phyloP scores from a whole-genome alignment of 92 coral and sea anemone genomes.

The Pocillopora meandrina region DNA sequence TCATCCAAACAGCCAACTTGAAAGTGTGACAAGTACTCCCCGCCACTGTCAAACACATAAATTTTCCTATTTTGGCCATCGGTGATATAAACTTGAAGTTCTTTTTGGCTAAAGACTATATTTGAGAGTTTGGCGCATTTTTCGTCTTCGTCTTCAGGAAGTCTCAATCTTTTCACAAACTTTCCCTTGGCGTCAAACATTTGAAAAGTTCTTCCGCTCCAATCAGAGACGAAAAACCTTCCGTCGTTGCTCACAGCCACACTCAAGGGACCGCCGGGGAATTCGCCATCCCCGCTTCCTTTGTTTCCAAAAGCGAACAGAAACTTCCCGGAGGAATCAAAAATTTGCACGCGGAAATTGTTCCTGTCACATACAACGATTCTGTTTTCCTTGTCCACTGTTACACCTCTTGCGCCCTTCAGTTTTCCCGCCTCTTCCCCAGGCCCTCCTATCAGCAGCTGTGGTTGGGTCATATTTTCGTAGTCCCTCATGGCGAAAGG shows the following conservation, averaged over 20 bases:
- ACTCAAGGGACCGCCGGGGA: conserved; percentile 51
- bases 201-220: conserved; percentile 48
- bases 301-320: conserved; percentile 58
- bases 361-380: conserved; percentile 66
- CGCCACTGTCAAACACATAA: conserved; percentile 42
- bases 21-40: conserved; percentile 39
- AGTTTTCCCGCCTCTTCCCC: conserved; percentile 49
- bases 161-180: conserved; percentile 33
- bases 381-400: conserved; percentile 55
- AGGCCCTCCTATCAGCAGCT: conserved; percentile 39
- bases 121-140: conserved; percentile 49
- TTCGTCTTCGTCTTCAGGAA: conserved; percentile 8
- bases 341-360: conserved; percentile 65
- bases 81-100: conserved; percentile 38
- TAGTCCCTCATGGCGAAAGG: conserved; percentile 49
- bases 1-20: conserved; percentile 44
- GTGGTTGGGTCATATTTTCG: conserved; percentile 44
- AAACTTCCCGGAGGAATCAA: conserved; percentile 52
- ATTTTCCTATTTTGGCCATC: conserved; percentile 55
- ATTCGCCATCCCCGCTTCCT: conserved; percentile 55
- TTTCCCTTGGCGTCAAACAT: conserved; percentile 54
- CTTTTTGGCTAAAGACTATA: conserved; percentile 38
- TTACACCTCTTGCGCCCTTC: conserved; percentile 57
- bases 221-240: conserved; percentile 53
- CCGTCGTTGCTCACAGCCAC: conserved; percentile 53